Conservation (phyloP, 2,113 vertebrate genomes). For the Epinephelus lanceolatus region DNA sequence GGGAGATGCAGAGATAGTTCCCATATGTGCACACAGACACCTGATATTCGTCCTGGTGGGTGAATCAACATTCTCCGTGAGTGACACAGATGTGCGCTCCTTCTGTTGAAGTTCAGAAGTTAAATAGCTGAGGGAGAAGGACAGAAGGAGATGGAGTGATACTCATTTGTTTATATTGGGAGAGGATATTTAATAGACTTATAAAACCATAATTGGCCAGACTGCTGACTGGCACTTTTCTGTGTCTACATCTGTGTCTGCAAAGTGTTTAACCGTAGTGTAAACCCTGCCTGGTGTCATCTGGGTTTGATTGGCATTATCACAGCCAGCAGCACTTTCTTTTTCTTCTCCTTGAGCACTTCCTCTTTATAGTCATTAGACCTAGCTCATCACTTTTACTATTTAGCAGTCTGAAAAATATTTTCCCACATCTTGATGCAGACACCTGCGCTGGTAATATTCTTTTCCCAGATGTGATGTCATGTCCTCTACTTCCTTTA, state of each 20-base stretch:
- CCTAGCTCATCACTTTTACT: not conserved
- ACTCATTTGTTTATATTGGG: slow-evolving; percentile 71
- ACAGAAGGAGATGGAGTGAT: slow-evolving; percentile 65
- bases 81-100: slow-evolving; percentile 76
- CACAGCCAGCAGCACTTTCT: not conserved
- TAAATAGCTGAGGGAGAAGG: slow-evolving; percentile 51
- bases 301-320: slow-evolving; percentile 32
- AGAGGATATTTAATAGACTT: slow-evolving; percentile 67
- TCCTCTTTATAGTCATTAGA: slow-evolving; percentile 10
- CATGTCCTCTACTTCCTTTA: slow-evolving; percentile 57
- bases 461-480: slow-evolving; percentile 60
- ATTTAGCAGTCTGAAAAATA: slow-evolving; percentile 30
- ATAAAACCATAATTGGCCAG: slow-evolving; percentile 69
- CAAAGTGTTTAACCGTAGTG: slow-evolving; percentile 31
- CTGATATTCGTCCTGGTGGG: slow-evolving; percentile 81
- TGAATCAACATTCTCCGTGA: slow-evolving; percentile 80
- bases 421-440: slow-evolving; percentile 27
- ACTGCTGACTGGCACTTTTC: slow-evolving; percentile 67
- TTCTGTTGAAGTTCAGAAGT: slow-evolving; percentile 64
- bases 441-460: slow-evolving; percentile 49
- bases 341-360: slow-evolving; percentile 8
- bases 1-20: slow-evolving; percentile 71
- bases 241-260: slow-evolving; percentile 29
- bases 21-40: slow-evolving; percentile 82
- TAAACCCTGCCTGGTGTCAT: slow-evolving; percentile 30